A percentile compares a stretch with the other conserved stretches of the same genome.
These are phyloP conservation scores for Vulpes vulpes DNA, from an alignment of 2,113 vertebrate genomes.

Conservation along the genomic window DNA sequence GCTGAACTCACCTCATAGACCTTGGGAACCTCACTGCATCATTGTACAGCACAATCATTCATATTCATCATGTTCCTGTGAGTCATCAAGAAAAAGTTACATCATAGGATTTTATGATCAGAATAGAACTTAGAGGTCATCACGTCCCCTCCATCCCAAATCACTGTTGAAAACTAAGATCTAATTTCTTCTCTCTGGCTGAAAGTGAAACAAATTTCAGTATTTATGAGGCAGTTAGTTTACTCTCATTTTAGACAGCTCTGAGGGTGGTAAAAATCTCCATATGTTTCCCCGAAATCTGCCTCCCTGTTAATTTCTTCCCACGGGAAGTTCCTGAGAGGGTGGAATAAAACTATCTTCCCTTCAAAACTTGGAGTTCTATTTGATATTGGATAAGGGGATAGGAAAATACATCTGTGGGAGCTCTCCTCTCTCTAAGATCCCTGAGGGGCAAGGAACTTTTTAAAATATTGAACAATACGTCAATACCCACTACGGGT, in stretches of 20 bases:
- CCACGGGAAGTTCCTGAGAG: conserved; percentile 53
- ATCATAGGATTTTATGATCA: conserved; percentile 55
- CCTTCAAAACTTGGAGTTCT: not conserved
- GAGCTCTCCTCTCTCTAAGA: not conserved
- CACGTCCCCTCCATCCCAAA: not conserved
- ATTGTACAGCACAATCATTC: not conserved
- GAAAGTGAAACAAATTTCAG: conserved; percentile 30
- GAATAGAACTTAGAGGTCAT: conserved; percentile 51
- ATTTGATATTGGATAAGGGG: not conserved
- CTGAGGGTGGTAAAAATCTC: conserved; percentile 61
- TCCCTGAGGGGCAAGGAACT: not conserved
- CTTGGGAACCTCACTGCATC: not conserved
- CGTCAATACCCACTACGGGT: not conserved
- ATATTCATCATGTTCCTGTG: conserved; percentile 15
- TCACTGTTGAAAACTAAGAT: conserved; percentile 8
- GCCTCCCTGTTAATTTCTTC: conserved; percentile 64
- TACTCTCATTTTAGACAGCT: conserved; percentile 63
- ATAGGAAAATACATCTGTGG: not conserved
- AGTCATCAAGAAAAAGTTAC: conserved; percentile 71
- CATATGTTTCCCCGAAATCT: conserved; percentile 62
- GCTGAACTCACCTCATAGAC: not conserved
- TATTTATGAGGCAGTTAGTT: conserved; percentile 40
- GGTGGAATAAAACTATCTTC: conserved; percentile 52
- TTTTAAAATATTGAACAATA: not conserved
- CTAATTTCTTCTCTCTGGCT: not conserved